Conservation (phyloP, 1,140 invertebrate genomes). For the Drosophila elegans region DNA sequence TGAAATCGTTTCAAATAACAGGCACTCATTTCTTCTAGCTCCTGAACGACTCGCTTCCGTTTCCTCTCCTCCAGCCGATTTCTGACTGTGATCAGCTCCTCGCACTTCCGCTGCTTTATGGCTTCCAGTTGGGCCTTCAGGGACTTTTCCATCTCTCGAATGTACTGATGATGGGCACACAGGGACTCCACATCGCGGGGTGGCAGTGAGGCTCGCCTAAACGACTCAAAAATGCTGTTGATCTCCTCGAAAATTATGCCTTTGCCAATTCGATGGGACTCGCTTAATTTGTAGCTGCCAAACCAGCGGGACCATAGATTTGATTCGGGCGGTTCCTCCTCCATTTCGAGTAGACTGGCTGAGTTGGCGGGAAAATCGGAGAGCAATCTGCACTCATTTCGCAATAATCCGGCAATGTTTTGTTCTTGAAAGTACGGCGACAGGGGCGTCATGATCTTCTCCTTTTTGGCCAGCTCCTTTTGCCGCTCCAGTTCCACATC, state of each 20-base stretch:
- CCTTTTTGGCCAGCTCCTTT: background rate
- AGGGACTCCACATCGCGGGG: slow-evolving; percentile 19
- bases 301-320: slow-evolving; percentile 53
- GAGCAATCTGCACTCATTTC: background rate
- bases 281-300: slow-evolving; percentile 7
- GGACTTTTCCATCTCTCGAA: slow-evolving; percentile 54
- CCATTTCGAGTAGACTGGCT: background rate
- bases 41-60: slow-evolving; percentile 20
- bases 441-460: background rate
- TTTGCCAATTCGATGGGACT: slow-evolving; percentile 8
- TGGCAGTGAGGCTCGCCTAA: slow-evolving; percentile 26
- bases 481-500: background rate
- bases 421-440: slow-evolving; percentile 50
- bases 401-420: background rate
- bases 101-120: slow-evolving; percentile 21
- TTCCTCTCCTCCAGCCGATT: slow-evolving; percentile 1
- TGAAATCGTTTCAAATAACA: slow-evolving; percentile 38
- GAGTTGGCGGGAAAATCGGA: slow-evolving; percentile 11
- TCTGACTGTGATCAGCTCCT: slow-evolving; percentile 1
- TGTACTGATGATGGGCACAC: slow-evolving; percentile 36
- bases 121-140: slow-evolving; percentile 16
- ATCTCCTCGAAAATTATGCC: slow-evolving; percentile 41
- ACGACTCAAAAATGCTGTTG: slow-evolving; percentile 24
- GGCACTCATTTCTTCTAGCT: slow-evolving; percentile 46
- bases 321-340: background rate